Evolutionary conservation across 2,888 invertebrate species (phyloP).

Genomic region (Holacanthella duospinosa): DNA sequence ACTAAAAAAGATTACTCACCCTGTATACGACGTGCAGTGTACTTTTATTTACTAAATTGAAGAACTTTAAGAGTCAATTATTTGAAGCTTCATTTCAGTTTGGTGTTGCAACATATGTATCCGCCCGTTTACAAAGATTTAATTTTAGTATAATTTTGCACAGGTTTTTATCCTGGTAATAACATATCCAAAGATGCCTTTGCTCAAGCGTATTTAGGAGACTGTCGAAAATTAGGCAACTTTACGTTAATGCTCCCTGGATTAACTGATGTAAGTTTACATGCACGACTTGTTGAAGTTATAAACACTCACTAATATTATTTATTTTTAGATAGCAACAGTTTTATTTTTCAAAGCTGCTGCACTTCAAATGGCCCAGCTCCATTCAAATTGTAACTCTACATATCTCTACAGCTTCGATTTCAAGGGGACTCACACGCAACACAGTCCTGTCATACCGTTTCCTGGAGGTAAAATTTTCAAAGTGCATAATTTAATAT

Average conservation of each 20-base stretch:
- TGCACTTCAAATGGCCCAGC: slow-evolving; percentile 10
- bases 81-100: no score
- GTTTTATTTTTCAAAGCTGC: slow-evolving; percentile 21
- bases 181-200: slow-evolving; percentile 5
- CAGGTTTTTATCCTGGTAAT: background rate
- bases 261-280: slow-evolving; percentile 13
- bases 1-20: no score
- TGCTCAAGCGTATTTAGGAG: slow-evolving; percentile 13
- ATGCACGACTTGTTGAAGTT: background rate
- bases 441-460: background rate
- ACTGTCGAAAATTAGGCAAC: slow-evolving; percentile 12
- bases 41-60: no score
- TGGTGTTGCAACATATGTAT: no score
- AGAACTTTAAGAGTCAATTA: no score
- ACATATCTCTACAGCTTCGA: slow-evolving; percentile 21
- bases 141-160: no score
- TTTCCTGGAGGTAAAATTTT: background rate
- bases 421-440: slow-evolving; percentile 9
- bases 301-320: background rate
- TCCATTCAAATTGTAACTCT: slow-evolving; percentile 14
- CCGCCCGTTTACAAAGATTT: no score
- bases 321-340: slow-evolving; percentile 12
- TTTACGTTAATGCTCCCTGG: slow-evolving; percentile 21
- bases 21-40: no score
- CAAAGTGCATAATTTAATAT: background rate